These are phyloP conservation scores for Tangara arthus DNA, from an alignment of 2,797 vertebrate species.

Conservation along the genomic window DNA sequence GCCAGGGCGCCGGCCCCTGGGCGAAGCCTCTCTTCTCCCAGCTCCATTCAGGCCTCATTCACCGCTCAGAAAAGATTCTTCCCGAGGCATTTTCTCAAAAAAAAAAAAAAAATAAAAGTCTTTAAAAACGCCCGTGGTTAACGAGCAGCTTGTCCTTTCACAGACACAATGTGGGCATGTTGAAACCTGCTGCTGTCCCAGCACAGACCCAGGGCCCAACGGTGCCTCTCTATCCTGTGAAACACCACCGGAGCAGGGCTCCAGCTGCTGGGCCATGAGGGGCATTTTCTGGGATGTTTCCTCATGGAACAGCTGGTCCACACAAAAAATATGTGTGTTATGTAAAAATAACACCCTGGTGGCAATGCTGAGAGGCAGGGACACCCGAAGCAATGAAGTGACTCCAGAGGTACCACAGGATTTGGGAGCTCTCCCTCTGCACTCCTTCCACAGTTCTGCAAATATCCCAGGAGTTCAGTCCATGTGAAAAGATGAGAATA, in stretches of 20 bases:
- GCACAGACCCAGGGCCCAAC: not conserved
- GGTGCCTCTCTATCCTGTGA: not conserved
- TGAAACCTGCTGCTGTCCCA: not conserved
- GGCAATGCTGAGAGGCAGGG: not conserved
- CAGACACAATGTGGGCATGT: slow-evolving; percentile 9
- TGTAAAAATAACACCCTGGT: not conserved
- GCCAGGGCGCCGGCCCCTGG: not conserved
- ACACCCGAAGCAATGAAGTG: not conserved
- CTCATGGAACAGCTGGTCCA: not conserved
- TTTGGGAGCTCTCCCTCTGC: not conserved
- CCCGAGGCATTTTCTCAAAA: not conserved
- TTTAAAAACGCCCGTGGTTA: not conserved
- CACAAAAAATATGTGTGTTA: not conserved
- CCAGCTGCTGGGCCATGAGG: not conserved
- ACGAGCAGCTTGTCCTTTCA: slow-evolving; percentile 41
- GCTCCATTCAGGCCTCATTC: slow-evolving; percentile 12
- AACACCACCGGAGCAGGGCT: not conserved
- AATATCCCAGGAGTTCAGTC: not conserved
- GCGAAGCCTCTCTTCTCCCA: slow-evolving; percentile 10
- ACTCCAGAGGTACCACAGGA: not conserved
- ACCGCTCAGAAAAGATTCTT: slow-evolving; percentile 4
- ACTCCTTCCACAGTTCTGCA: not conserved
- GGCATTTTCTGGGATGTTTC: not conserved
- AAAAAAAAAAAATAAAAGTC: not conserved
- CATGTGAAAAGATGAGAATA: not conserved